Conservation (phyloP, 2,888 invertebrate genomes). For the Caenorhabditis angaria region DNA sequence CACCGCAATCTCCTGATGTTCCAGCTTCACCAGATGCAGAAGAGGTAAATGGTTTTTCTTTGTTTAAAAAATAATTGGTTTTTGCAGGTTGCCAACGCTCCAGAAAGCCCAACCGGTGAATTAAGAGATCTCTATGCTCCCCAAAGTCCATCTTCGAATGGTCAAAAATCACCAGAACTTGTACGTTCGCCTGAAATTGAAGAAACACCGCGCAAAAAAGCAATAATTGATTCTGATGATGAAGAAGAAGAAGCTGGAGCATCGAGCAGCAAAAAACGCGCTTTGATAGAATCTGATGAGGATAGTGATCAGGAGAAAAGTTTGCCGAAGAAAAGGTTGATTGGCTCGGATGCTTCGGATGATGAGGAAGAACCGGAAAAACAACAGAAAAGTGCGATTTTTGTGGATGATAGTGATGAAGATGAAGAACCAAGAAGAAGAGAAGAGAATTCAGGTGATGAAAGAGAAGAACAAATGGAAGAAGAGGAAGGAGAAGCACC, state of each 20-base stretch:
- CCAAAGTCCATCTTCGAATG: background rate
- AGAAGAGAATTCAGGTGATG: background rate
- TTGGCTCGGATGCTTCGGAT: constrained; percentile 56
- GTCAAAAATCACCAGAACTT: background rate
- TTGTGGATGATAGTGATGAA: constrained; percentile 41
- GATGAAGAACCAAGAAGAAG: constrained; percentile 14
- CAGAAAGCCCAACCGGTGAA: background rate
- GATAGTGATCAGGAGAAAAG: constrained; percentile 10
- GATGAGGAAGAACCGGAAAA: constrained; percentile 40
- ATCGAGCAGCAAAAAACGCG: background rate
- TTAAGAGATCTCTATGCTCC: background rate
- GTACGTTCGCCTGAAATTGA: background rate
- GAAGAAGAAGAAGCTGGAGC: constrained; percentile 5
- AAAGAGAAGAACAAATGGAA: constrained; percentile 9
- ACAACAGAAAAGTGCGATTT: background rate
- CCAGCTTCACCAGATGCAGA: background rate
- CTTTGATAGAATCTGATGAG: constrained; percentile 32
- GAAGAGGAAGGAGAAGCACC: constrained; percentile 11
- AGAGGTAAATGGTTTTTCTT: background rate
- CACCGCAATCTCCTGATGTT: background rate
- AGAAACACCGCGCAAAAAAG: background rate
- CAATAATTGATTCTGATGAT: constrained; percentile 34
- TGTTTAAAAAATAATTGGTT: background rate
- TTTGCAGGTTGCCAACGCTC: background rate
- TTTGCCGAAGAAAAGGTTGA: constrained; percentile 3